Conservation (phyloP, 2,113 vertebrate genomes). For the Odocoileus hemionus region DNA sequence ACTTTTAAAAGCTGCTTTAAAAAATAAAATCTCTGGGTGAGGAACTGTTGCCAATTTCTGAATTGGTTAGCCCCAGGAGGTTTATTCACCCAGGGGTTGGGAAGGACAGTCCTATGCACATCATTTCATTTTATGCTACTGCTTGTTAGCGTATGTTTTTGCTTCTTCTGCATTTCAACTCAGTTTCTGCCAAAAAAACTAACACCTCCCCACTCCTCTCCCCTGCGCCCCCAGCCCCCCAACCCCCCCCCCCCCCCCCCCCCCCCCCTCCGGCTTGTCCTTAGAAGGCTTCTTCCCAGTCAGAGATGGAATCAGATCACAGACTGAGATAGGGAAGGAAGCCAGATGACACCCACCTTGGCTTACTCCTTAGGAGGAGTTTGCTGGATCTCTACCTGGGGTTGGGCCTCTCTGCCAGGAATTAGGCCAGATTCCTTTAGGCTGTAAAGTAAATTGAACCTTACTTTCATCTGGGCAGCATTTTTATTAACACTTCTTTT, state of each 20-base stretch:
- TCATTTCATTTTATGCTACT: neutral
- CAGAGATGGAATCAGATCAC: neutral
- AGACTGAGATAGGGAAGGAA: neutral
- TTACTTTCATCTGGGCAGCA: neutral
- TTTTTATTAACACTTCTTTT: neutral
- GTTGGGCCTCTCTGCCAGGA: neutral
- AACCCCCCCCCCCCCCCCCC: accelerated
- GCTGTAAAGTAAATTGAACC: neutral
- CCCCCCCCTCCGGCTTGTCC: neutral
- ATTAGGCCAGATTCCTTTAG: neutral
- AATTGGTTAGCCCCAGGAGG: neutral
- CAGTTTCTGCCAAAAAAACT: neutral
- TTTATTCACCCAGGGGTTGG: neutral
- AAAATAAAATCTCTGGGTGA: neutral
- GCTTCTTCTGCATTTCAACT: neutral
- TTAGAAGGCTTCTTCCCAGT: neutral
- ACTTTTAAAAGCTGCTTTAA: neutral
- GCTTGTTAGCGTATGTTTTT: neutral
- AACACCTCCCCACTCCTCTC: neutral
- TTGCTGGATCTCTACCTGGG: neutral
- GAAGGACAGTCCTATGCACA: neutral
- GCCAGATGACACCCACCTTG: neutral
- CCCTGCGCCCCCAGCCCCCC: too few species aligned
- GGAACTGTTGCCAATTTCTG: neutral
- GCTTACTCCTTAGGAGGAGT: neutral